Evolutionary conservation across 2,113 vertebrate species (phyloP).

Genomic region (Laticauda laticaudata): DNA sequence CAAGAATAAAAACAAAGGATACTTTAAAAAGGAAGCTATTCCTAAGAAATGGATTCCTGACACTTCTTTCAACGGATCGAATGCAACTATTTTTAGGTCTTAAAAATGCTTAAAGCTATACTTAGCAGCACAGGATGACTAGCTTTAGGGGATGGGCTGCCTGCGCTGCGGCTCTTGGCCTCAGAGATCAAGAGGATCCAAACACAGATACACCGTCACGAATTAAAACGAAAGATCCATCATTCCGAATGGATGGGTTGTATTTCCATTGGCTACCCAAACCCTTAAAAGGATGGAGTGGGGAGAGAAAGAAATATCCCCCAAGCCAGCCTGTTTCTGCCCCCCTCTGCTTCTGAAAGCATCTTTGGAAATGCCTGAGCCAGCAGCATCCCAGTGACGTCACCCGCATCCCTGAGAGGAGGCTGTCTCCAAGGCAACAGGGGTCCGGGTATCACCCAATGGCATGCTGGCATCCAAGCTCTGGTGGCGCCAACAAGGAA

Average conservation of each 20-base stretch:
- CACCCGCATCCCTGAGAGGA: conserved; percentile 6
- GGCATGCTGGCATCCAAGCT: not conserved
- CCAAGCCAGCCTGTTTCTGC: not conserved
- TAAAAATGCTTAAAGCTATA: not conserved
- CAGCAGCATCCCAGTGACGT: not conserved
- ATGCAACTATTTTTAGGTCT: not conserved
- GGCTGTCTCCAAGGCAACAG: conserved; percentile 25
- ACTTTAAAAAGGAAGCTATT: not conserved
- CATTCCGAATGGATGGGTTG: not conserved
- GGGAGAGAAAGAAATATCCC: not conserved
- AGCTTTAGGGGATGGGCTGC: not conserved
- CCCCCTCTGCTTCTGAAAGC: not conserved
- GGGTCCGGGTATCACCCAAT: not conserved
- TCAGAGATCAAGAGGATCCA: not conserved
- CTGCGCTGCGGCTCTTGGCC: too few species aligned
- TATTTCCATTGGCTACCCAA: not conserved
- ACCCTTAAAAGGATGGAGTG: not conserved
- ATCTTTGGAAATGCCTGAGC: not conserved
- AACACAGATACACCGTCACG: not conserved
- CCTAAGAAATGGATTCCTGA: not conserved
- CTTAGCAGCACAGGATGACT: not conserved
- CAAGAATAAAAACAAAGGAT: not conserved
- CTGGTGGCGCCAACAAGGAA: not conserved
- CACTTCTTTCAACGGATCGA: not conserved
- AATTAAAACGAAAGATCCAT: not conserved